Base-by-base conservation (phyloP, 2,797 vertebrate genomes). In the Hybognathus amarus region DNA sequence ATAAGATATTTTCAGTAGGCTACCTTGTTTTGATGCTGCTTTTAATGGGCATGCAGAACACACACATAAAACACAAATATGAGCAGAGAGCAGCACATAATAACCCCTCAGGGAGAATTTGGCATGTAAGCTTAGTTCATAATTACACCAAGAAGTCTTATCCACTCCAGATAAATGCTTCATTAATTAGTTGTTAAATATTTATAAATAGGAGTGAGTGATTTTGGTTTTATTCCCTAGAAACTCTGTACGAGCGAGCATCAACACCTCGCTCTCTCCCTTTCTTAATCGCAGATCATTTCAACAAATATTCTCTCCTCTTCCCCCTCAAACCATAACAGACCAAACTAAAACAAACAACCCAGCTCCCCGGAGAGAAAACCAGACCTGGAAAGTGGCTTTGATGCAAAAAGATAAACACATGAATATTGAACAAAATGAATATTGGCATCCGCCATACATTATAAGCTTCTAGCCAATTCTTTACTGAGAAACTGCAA, bases 1-100 rank as follows among this genome's bases (percentile, higher is more conserved):
- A 83, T 83, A 80, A 87, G 87, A 92, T 80, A 86, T 67, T 56
- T 80, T 11, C 45, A 38, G 42, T 54, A 6, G 18, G 9, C 42
- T 11, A 12, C 15, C 24, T 42, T 68, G n/a, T 64, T 76, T 77
- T 20, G 24, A 42, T 12, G 56, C 59, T 50, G n/a, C 27, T 67
- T 13, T 77, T 47, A 5, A 79, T 67, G n/a, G 78, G 36, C 36
- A 36, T 36, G 36, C 20, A 61, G n/a, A 56, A 64, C 77, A 64
- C 27, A 24, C 40, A 33, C 11, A 38, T 30, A 64, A 13, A 68
- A 24, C 12, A 66, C 4, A 4, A 50, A 33, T 59, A 70, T 36
- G 12, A 1, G 17, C 50, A 22, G 52, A 36, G 61, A 20, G 12
- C 27, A 63, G 40, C 30, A 73, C 54, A 63, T 73, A 81, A 81